phyloP scores from a whole-genome alignment of 2,113 vertebrate genomes.

The Tylochromis polylepis region DNA sequence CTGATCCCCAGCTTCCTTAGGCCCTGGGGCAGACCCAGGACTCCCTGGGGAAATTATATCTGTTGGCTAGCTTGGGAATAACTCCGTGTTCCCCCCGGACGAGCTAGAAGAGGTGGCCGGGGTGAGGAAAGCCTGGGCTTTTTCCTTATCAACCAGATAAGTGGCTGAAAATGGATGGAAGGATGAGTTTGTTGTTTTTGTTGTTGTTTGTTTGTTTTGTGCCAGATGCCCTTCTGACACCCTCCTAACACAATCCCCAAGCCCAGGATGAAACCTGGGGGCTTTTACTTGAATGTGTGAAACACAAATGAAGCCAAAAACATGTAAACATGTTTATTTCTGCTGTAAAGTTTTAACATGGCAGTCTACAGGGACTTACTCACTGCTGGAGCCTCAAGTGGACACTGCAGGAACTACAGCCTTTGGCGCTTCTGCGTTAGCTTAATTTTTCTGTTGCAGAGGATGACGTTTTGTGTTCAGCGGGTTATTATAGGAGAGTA shows the following conservation, averaged over 20 bases:
- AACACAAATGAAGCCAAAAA: neutral
- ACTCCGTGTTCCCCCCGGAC: neutral
- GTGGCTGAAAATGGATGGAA: neutral
- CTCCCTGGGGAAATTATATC: neutral
- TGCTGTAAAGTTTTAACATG: neutral
- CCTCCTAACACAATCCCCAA: too few species aligned
- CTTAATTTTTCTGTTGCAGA: neutral
- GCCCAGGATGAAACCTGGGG: neutral
- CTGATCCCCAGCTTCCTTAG: neutral
- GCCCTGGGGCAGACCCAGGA: rapidly evolving
- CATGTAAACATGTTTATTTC: neutral
- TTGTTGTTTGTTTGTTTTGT: neutral
- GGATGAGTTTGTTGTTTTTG: neutral
- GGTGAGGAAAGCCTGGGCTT: neutral
- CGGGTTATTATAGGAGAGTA: neutral
- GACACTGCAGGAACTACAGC: neutral
- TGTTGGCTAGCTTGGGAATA: neutral
- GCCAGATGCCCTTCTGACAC: too few species aligned
- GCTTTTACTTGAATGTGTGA: neutral
- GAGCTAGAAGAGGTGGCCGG: neutral
- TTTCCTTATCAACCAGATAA: neutral
- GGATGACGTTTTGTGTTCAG: rapidly evolving
- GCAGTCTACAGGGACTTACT: neutral
- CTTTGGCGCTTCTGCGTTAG: neutral
- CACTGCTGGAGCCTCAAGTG: neutral